Conservation (phyloP, 2,797 vertebrate genomes). For the Diplodus sargus region DNA sequence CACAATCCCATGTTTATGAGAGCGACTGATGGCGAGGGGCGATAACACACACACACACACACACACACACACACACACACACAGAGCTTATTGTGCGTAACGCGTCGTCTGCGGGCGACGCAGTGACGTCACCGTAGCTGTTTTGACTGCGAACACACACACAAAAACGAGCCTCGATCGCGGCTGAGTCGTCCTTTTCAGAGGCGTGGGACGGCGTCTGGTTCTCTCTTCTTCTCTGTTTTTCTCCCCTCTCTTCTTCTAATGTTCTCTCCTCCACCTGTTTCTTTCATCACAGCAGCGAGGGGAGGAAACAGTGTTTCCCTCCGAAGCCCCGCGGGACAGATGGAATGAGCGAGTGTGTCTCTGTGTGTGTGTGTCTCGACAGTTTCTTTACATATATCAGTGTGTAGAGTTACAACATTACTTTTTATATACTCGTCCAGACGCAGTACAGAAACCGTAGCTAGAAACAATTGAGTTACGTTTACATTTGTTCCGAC, state of each 20-base stretch:
- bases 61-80: background rate
- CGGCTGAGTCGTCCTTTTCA: background rate
- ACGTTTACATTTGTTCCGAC: conserved; percentile 5
- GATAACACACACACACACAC: conserved; percentile 22
- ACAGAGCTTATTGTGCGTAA: background rate
- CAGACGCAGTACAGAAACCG: background rate
- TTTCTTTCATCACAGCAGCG: conserved; percentile 62
- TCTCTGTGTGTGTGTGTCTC: background rate
- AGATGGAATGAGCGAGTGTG: background rate
- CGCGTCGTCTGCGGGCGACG: background rate
- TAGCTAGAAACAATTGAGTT: background rate
- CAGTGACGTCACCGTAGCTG: conserved; percentile 20
- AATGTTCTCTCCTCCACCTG: conserved; percentile 44
- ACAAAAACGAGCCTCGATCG: background rate
- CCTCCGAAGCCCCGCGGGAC: conserved; percentile 29
- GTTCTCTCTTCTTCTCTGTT: conserved; percentile 51
- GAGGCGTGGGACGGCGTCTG: conserved; percentile 54
- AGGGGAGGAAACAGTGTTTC: conserved; percentile 45
- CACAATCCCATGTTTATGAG: background rate
- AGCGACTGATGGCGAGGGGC: conserved; percentile 18
- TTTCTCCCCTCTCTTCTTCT: conserved; percentile 1
- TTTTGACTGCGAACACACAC: conserved; percentile 39
- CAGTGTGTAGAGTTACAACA: conserved; percentile 5
- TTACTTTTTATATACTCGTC: conserved; percentile 3
- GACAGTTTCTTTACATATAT: conserved; percentile 15